phyloP scores from a whole-genome alignment of 2,888 invertebrate species.

The Drosophila parthenogenetica region DNA sequence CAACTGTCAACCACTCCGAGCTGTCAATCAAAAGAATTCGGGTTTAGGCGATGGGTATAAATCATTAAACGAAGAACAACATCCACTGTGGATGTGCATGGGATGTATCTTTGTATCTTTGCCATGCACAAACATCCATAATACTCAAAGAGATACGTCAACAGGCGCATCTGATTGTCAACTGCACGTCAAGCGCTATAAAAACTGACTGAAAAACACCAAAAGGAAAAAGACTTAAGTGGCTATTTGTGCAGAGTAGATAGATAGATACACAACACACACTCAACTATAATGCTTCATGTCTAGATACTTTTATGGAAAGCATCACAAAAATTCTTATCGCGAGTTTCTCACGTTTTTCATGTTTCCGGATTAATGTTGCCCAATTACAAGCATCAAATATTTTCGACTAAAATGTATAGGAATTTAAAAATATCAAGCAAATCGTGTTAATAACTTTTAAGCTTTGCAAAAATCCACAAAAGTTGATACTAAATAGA shows the following conservation, averaged over 20 bases:
- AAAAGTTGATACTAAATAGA: not conserved
- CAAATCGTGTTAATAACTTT: not conserved
- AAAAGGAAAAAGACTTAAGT: constrained; percentile 71
- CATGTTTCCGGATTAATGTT: constrained; percentile 81
- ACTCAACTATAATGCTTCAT: constrained; percentile 50
- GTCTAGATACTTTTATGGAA: constrained; percentile 27
- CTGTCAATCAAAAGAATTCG: constrained; percentile 83
- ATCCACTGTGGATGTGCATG: constrained; percentile 35
- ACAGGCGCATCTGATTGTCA: constrained; percentile 77
- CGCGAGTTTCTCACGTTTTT: constrained; percentile 84
- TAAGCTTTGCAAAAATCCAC: not conserved
- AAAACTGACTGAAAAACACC: constrained; percentile 70
- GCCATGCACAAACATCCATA: constrained; percentile 33
- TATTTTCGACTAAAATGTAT: constrained; percentile 16
- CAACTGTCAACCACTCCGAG: constrained; percentile 84
- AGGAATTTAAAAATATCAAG: not conserved
- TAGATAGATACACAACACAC: constrained; percentile 28
- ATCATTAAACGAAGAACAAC: constrained; percentile 59
- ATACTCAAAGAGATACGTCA: constrained; percentile 18
- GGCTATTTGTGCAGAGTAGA: constrained; percentile 49
- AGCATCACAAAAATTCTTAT: constrained; percentile 58
- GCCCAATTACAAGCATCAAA: constrained; percentile 56
- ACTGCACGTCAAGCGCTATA: constrained; percentile 79
- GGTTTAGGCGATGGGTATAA: constrained; percentile 62
- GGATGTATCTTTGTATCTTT: constrained; percentile 23